Conservation (phyloP, 2,888 invertebrate genomes). For the Euplagia quadripunctaria region DNA sequence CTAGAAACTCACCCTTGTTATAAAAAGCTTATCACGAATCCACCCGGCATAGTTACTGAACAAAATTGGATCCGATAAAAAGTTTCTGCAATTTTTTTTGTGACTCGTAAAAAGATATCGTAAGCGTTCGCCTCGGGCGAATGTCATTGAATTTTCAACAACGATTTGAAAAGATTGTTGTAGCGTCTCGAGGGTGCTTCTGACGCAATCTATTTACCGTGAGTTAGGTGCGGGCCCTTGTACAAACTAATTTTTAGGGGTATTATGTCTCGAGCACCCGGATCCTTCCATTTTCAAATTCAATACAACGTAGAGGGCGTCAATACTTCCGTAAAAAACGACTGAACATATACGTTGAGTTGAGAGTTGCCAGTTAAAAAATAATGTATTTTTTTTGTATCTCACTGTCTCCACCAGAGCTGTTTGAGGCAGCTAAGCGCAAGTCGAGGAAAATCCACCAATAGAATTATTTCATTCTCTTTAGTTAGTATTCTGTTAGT, state of each 20-base stretch:
- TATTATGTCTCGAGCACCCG: constrained; percentile 39
- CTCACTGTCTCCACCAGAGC: not conserved
- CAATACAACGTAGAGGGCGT: not conserved
- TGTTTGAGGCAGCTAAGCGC: not conserved
- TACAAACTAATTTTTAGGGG: constrained; percentile 62
- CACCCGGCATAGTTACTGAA: constrained; percentile 73
- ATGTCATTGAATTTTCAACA: constrained; percentile 76
- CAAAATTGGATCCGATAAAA: constrained; percentile 78
- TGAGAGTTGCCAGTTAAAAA: not conserved
- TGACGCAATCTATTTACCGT: constrained; percentile 56
- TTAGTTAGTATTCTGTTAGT: not conserved
- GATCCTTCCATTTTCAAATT: constrained; percentile 10
- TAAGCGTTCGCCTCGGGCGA: constrained; percentile 62
- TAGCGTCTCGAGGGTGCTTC: constrained; percentile 54
- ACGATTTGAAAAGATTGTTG: constrained; percentile 68
- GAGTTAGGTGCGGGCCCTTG: constrained; percentile 52
- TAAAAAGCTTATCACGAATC: constrained; percentile 76
- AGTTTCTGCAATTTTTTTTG: constrained; percentile 71
- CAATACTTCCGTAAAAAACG: not conserved
- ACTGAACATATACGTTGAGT: not conserved
- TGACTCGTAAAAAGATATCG: constrained; percentile 73
- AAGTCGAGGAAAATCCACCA: not conserved
- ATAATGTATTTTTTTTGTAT: not conserved
- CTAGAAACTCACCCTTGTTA: constrained; percentile 64
- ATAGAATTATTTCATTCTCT: not conserved